Base-by-base conservation (phyloP, 2,113 vertebrate species). In the Pithys albifrons region DNA sequence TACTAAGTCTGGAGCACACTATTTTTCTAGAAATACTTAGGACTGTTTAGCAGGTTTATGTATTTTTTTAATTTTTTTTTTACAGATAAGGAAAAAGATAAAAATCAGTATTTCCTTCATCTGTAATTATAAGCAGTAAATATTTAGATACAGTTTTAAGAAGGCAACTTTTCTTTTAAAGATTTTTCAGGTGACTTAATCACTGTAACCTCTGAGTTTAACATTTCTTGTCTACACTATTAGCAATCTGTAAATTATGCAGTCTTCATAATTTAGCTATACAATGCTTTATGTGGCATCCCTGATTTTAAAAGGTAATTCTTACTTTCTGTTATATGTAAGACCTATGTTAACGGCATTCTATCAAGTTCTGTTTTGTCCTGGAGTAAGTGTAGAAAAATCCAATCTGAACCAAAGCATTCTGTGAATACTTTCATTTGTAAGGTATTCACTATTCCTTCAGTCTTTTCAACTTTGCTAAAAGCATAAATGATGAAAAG, bases 351-450 rank as follows among this genome's bases (percentile, higher is more conserved):
- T 22, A 77, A 52, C 10, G 62, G 33, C 23, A 75, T 35, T 82
- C 48, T 72, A 19, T 39, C 66, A 85, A 89, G 69, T 31, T 66
- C 33, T 39, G 5, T 39, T 85, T 51, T 57, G 43, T 46, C 51
- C 72, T 67, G 23, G 6, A 85, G 17, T 28, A 82, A 75, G 22
- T 0, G 0, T 8, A 66, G 25, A 78, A 85, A 85, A 64, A 58
- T 14, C 20, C 2, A 1, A 27, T 90, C 9, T 1, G 0, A 79
- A 79, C 5, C 13, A 82, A 64, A 23, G 4, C 2, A 52, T 12
- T 65, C 15, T 7, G 9, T 10, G 13, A 92, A 79, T 45, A 69
- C 10, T n/a, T 57, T 82, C 1, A 35, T 58, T 59, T 12, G 18
- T 35, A 43, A 64, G 16, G 31, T 37, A 45, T 6, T 61, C 20